Conservation (phyloP, 2,113 vertebrate species). For the Suricata suricatta region DNA sequence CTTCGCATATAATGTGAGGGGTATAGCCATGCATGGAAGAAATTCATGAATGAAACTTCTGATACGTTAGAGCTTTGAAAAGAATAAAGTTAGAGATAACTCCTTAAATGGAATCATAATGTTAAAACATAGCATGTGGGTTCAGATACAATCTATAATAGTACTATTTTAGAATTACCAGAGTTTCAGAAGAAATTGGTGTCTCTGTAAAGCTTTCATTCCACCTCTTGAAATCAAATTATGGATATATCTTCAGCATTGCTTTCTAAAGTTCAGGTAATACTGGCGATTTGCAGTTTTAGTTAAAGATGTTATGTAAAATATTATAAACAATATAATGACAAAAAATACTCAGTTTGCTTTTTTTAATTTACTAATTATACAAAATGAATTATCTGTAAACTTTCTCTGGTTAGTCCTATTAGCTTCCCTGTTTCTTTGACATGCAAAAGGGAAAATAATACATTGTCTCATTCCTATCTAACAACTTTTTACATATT, state of each 20-base stretch:
- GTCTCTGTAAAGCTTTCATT: background rate
- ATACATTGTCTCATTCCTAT: background rate
- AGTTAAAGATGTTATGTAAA: background rate
- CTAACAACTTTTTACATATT: background rate
- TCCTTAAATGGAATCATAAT: background rate
- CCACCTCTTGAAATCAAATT: background rate
- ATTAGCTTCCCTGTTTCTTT: background rate
- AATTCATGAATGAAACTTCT: slow-evolving; percentile 37
- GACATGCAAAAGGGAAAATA: background rate
- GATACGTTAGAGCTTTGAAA: background rate
- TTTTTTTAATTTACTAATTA: slow-evolving; percentile 9
- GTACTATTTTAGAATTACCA: background rate
- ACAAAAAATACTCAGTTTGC: background rate
- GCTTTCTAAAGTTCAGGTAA: slow-evolving; percentile 4
- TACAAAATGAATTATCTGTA: background rate
- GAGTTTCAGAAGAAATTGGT: background rate
- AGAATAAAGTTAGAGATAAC: background rate
- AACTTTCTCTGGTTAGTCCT: background rate
- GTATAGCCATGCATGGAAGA: background rate
- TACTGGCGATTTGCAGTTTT: background rate
- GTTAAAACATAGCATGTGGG: background rate
- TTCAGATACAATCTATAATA: background rate
- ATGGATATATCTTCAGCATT: background rate
- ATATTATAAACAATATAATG: background rate
- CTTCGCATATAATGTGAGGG: background rate